Percentiles rank a stretch among this genome's conserved stretches.
phyloP scores from a whole-genome alignment of 2,888 invertebrate genomes.

The Himalopsyche kuldschensis region DNA sequence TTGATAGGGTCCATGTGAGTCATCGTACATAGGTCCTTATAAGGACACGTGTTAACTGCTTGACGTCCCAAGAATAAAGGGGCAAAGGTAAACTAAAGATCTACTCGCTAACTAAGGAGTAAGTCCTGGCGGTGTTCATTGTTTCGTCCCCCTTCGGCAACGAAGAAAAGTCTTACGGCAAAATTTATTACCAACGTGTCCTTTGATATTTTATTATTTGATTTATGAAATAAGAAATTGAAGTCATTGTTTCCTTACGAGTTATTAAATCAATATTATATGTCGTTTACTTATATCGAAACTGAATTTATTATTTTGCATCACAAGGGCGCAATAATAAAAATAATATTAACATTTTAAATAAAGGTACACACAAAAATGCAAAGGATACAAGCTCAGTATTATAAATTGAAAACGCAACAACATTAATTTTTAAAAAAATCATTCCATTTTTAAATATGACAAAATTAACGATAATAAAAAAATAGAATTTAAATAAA shows the following conservation, averaged over 20 bases:
- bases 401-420: no score
- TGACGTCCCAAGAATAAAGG: slow-evolving; percentile 29
- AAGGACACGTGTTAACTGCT: slow-evolving; percentile 38
- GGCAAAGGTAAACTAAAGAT: background rate
- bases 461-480: no score
- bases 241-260: background rate
- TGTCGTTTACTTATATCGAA: background rate
- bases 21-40: slow-evolving; percentile 13
- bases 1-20: background rate
- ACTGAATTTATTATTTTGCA: background rate
- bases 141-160: slow-evolving; percentile 14
- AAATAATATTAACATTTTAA: no score
- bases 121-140: slow-evolving; percentile 17
- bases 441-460: no score
- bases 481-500: no score
- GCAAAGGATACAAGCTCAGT: no score
- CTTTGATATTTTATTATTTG: background rate
- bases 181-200: background rate
- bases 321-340: no score
- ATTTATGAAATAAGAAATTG: background rate
- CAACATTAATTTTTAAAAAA: no score
- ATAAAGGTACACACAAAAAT: no score
- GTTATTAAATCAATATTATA: background rate
- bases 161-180: background rate
- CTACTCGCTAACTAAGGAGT: background rate